These are phyloP conservation scores for Siniperca scherzeri DNA, from an alignment of 2,797 vertebrate genomes.

Conservation along the genomic window DNA sequence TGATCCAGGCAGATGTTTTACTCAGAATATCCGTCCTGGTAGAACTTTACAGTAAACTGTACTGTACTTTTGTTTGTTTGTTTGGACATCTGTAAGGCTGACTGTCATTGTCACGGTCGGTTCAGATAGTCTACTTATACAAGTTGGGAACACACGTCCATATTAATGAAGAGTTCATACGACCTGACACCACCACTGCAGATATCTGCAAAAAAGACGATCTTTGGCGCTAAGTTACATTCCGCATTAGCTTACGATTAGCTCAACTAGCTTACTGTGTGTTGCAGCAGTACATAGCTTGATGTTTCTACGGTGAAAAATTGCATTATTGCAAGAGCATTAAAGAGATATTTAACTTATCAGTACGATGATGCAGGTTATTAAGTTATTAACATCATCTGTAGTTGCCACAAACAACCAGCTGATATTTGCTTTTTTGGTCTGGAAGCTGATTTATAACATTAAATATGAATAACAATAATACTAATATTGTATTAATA, in stretches of 20 bases:
- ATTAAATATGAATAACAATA: not conserved
- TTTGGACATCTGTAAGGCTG: constrained; percentile 7
- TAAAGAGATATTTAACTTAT: not conserved
- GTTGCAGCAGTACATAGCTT: too few relatives aligned
- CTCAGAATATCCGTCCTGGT: not conserved
- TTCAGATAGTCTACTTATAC: too few relatives aligned
- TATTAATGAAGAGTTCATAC: not conserved
- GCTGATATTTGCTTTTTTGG: not conserved
- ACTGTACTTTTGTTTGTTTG: constrained; percentile 5
- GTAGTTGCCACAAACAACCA: not conserved
- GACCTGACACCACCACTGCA: too few relatives aligned
- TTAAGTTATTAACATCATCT: not conserved
- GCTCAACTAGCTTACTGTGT: not conserved
- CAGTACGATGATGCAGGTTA: not conserved
- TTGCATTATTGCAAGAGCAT: too few relatives aligned
- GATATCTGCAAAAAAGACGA: not conserved
- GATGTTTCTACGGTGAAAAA: not conserved
- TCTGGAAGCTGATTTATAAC: too few relatives aligned
- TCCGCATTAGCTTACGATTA: not conserved
- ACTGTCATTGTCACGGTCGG: not conserved
- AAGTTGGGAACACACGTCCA: too few relatives aligned
- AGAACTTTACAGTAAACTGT: not conserved
- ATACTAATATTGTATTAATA: not conserved
- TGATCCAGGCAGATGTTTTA: constrained; percentile 24
- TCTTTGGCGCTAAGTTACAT: not conserved